Conservation (phyloP, 2,113 vertebrate species). For the Otis tarda region DNA sequence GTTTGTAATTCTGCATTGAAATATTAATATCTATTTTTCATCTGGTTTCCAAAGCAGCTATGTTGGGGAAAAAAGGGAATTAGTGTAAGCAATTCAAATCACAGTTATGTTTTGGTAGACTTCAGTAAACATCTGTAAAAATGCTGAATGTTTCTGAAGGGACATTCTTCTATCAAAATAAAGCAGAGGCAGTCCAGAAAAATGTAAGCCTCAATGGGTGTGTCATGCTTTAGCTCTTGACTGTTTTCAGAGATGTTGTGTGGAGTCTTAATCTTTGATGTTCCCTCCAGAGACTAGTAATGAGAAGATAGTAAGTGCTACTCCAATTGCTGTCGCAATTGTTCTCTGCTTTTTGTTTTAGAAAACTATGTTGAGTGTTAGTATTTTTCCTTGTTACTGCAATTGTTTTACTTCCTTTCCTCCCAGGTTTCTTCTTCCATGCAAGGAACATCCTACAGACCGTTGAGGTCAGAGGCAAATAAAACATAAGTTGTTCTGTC, state of each 20-base stretch:
- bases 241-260: not conserved
- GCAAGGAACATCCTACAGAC: not conserved
- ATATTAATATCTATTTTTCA: not conserved
- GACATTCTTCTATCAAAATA: not conserved
- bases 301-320: not conserved
- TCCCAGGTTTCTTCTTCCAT: not conserved
- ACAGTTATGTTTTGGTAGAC: not conserved
- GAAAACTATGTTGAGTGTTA: not conserved
- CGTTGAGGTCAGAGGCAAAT: not conserved
- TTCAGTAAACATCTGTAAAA: not conserved
- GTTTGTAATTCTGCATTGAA: not conserved
- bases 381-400: not conserved
- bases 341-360: not conserved
- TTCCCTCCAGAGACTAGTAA: not conserved
- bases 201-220: not conserved
- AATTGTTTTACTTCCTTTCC: not conserved
- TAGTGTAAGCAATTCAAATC: not conserved
- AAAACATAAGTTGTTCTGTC: rapidly evolving
- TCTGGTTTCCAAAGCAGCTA: not conserved
- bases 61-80: not conserved
- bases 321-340: not conserved
- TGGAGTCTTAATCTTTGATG: not conserved
- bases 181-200: not conserved
- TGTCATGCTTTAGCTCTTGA: not conserved
- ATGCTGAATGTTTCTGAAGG: not conserved